Conservation (phyloP, 1,140 invertebrate species). For the Campodea augens region DNA sequence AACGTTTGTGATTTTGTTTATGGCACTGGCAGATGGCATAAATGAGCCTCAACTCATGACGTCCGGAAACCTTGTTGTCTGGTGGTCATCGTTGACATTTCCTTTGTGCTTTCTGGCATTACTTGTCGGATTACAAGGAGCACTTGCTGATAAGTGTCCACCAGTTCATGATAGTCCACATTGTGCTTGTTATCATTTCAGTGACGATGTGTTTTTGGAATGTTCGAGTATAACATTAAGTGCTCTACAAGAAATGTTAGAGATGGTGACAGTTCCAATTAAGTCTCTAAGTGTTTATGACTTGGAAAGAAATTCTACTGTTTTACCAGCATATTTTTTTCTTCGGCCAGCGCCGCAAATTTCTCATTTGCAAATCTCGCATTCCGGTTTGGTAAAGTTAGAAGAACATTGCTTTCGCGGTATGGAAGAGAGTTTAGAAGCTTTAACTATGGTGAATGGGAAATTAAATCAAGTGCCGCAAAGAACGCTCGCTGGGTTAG, state of each 20-base stretch:
- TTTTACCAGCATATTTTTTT: slow-evolving; percentile 47
- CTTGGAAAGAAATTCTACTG: slow-evolving; percentile 49
- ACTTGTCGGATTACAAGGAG: too few species aligned
- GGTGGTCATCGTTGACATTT: too few species aligned
- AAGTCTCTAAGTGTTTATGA: slow-evolving; percentile 75
- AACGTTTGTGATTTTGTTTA: too few species aligned
- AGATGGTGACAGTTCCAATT: slow-evolving; percentile 34
- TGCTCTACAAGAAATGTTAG: slow-evolving; percentile 28
- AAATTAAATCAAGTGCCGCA: slow-evolving; percentile 60
- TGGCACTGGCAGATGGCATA: too few species aligned
- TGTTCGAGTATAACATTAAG: slow-evolving; percentile 57
- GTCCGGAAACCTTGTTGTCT: too few species aligned
- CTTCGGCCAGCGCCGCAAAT: slow-evolving; percentile 42
- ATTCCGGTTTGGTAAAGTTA: slow-evolving; percentile 52
- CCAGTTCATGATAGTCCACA: slow-evolving; percentile 45
- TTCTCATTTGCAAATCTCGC: slow-evolving; percentile 53
- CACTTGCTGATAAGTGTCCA: slow-evolving; percentile 46
- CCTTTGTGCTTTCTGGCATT: too few species aligned
- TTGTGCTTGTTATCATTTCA: slow-evolving; percentile 78
- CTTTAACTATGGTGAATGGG: slow-evolving; percentile 57
- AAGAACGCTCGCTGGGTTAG: slow-evolving; percentile 49
- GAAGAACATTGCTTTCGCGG: slow-evolving; percentile 50
- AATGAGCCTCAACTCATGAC: too few species aligned
- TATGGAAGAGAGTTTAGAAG: slow-evolving; percentile 52
- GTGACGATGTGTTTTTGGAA: slow-evolving; percentile 73